phyloP scores from a whole-genome alignment of 23 tunicate genomes.

The Trididemnum nubilum region DNA sequence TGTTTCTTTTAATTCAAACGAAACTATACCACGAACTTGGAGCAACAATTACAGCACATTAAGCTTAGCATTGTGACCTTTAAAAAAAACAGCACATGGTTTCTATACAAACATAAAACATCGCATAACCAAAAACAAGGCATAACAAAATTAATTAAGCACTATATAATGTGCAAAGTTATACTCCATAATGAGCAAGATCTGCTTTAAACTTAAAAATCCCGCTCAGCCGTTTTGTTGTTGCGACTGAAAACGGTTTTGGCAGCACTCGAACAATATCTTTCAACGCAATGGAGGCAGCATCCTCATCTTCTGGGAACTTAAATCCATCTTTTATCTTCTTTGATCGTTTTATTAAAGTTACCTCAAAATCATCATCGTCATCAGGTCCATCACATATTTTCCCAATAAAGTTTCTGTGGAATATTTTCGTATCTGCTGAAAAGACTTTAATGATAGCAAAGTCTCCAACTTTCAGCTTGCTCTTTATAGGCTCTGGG shows the following conservation, averaged over 20 bases:
- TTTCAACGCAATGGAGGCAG: conserved; percentile 7
- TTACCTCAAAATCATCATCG: not conserved
- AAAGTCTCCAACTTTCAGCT: conserved; percentile 7
- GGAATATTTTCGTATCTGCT: not conserved
- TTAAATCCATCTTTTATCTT: conserved; percentile 14
- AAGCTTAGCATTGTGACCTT: too few relatives aligned
- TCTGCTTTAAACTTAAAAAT: conserved; percentile 2
- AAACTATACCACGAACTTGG: too few relatives aligned
- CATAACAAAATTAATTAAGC: too few relatives aligned
- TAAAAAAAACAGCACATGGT: too few relatives aligned
- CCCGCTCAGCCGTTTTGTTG: conserved; percentile 3
- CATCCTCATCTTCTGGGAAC: conserved; percentile 7
- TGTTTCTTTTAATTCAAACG: too few relatives aligned
- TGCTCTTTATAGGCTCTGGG: not conserved
- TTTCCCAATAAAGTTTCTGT: conserved; percentile 8
- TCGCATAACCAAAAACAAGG: too few relatives aligned
- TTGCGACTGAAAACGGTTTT: not conserved
- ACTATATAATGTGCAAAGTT: too few relatives aligned
- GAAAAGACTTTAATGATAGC: conserved; percentile 20
- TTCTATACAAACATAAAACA: too few relatives aligned
- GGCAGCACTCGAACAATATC: conserved; percentile 13
- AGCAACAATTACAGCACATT: too few relatives aligned
- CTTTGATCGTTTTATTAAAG: conserved; percentile 5
- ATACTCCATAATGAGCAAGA: not conserved
- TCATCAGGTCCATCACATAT: conserved; percentile 6